These are phyloP conservation scores for Drosophila nigrodunni DNA, from an alignment of 1,140 invertebrate species.

Conservation along the genomic window DNA sequence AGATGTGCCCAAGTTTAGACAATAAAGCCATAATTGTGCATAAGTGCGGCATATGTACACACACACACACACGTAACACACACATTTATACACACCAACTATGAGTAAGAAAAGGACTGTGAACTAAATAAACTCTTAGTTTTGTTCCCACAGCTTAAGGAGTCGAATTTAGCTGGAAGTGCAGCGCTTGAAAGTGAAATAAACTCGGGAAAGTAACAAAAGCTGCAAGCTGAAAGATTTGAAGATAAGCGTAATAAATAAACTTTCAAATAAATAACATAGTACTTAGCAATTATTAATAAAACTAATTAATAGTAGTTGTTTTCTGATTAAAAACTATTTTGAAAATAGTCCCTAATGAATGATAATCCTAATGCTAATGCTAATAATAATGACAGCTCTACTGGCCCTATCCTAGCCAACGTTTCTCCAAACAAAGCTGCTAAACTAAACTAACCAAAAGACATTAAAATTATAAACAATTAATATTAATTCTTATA, in stretches of 20 bases:
- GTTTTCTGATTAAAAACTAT: too few species aligned
- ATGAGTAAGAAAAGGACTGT: constrained; percentile 11
- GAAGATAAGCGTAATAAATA: too few species aligned
- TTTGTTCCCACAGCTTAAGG: constrained; percentile 49
- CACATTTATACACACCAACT: not conserved
- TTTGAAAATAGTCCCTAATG: too few species aligned
- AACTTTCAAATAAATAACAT: too few species aligned
- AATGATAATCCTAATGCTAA: not conserved
- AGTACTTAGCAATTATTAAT: too few species aligned
- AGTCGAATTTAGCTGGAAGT: constrained; percentile 7
- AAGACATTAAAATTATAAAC: not conserved
- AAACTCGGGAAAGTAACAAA: constrained; percentile 28
- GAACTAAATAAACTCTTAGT: constrained; percentile 12
- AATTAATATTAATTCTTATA: not conserved
- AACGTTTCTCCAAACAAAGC: too few species aligned
- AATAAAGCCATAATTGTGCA: constrained; percentile 83
- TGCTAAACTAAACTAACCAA: not conserved
- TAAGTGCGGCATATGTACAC: constrained; percentile 60
- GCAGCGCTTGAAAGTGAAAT: constrained; percentile 41
- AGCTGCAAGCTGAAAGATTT: not conserved
- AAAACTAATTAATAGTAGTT: too few species aligned
- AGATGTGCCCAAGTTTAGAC: constrained; percentile 82
- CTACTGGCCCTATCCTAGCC: not conserved
- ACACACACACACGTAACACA: constrained; percentile 12
- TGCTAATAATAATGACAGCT: not conserved